These are phyloP conservation scores for Pseudochirops cupreus DNA, from an alignment of 2,797 vertebrate species.

Conservation along the genomic window DNA sequence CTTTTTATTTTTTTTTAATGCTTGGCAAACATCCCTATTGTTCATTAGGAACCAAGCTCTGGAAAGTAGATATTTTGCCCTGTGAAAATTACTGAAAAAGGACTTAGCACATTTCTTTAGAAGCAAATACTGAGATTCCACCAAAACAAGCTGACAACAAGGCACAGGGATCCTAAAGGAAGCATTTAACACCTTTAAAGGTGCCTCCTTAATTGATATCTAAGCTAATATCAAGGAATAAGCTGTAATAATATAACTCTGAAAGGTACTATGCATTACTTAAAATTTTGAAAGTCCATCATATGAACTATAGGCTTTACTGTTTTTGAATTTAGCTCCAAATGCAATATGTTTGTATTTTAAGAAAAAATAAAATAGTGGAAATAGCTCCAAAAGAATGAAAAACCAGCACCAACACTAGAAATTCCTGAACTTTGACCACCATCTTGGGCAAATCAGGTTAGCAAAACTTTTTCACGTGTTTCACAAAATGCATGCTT, in stretches of 20 bases:
- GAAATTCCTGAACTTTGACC: not conserved
- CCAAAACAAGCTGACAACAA: not conserved
- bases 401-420: not conserved
- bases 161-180: not conserved
- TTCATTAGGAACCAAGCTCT: not conserved
- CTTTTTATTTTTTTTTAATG: not conserved
- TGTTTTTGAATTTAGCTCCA: not conserved
- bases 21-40: not conserved
- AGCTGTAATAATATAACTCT: not conserved
- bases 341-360: not conserved
- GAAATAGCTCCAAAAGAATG: slow-evolving; percentile 1
- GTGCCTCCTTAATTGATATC: not conserved
- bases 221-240: not conserved
- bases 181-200: not conserved
- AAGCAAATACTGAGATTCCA: not conserved
- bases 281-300: slow-evolving; percentile 2
- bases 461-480: slow-evolving; percentile 21
- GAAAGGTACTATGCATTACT: not conserved
- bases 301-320: not conserved
- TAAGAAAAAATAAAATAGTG: slow-evolving; percentile 27
- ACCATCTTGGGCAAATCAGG: not conserved
- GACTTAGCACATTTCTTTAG: not conserved
- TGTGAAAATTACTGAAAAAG: not conserved
- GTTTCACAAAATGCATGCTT: not conserved
- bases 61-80: not conserved